phyloP scores from a whole-genome alignment of 2,888 invertebrate genomes.

The Rhagonycha lutea region DNA sequence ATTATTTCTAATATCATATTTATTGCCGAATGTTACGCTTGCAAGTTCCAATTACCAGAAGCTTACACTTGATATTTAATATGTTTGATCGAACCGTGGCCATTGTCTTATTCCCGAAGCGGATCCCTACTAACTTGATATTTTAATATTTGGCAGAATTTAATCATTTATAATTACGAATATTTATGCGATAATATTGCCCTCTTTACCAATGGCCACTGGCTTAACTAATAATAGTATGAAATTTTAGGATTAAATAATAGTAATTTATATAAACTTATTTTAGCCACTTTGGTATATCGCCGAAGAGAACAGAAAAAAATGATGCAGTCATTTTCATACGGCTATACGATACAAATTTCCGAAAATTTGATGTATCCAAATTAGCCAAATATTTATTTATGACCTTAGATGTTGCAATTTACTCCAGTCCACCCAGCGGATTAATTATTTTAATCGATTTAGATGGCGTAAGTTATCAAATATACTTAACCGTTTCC shows the following conservation, averaged over 20 bases:
- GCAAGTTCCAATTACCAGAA: no score
- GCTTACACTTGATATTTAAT: no score
- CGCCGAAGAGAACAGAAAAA: constrained; percentile 63
- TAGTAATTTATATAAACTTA: background rate
- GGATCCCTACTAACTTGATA: no score
- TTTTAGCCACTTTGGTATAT: constrained; percentile 47
- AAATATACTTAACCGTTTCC: background rate
- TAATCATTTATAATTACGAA: no score
- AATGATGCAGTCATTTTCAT: constrained; percentile 67
- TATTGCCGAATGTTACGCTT: no score
- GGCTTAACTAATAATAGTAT: no score
- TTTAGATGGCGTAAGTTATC: constrained; percentile 64
- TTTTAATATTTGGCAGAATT: no score
- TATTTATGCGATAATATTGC: no score
- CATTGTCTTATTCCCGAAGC: no score
- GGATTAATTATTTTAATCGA: constrained; percentile 71
- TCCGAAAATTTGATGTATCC: constrained; percentile 64
- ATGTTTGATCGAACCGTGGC: no score
- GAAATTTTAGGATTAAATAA: background rate
- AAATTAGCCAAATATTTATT: constrained; percentile 60
- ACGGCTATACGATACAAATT: constrained; percentile 60
- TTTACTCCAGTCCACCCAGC: constrained; percentile 60
- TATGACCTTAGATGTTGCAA: constrained; percentile 55
- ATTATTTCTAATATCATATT: no score
- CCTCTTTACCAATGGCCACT: no score